Conservation (phyloP, 37 sponge, comb jelly and placozoan species). For the Oopsacas minuta region DNA sequence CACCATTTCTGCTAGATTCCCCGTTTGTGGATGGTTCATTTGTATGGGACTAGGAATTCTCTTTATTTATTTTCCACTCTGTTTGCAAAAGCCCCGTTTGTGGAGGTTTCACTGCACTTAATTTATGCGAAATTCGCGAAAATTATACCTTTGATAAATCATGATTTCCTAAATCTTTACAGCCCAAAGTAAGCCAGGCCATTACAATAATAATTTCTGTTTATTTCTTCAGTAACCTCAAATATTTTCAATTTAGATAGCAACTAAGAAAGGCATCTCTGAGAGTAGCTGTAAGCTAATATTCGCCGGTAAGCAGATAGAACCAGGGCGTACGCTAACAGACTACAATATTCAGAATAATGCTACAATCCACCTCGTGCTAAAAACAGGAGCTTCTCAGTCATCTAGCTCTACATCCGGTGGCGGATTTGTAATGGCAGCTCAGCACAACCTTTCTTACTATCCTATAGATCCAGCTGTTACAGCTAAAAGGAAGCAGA, state of each 20-base stretch:
- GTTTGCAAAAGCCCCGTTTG: no score
- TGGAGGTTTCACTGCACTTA: no score
- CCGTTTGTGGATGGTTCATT: no score
- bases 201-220: no score
- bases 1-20: no score
- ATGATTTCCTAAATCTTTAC: no score
- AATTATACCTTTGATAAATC: no score
- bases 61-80: no score
- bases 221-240: no score
- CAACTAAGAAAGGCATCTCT: constrained; percentile 30
- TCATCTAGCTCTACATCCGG: neutral
- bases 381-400: neutral
- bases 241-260: constrained; percentile 18
- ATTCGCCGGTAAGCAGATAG: constrained; percentile 58
- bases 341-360: constrained; percentile 66
- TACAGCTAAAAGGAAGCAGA: constrained; percentile 78
- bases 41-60: no score
- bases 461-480: constrained; percentile 58
- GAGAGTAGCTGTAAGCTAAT: constrained; percentile 35
- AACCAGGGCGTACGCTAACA: constrained; percentile 58
- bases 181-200: no score
- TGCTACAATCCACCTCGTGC: constrained; percentile 36
- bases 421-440: constrained; percentile 54
- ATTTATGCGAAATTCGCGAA: no score
- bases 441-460: constrained; percentile 66